Evolutionary conservation across 2,797 vertebrate genomes (phyloP), one percentile per base, ranked within the genome.

Genomic region (Argyrosomus regius): DNA sequence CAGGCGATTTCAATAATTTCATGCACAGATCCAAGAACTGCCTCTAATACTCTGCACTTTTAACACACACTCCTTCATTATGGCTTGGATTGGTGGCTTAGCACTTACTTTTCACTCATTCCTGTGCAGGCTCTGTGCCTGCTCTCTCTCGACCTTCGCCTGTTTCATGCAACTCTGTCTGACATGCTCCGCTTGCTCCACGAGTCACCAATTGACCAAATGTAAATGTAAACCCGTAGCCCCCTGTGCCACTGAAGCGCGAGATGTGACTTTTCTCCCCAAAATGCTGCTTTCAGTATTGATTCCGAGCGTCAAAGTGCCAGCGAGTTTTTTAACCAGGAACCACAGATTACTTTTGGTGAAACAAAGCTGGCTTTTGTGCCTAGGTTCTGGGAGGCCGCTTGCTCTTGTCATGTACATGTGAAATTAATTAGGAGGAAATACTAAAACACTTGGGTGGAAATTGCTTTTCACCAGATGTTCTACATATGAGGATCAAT

Each of bases 391-490:
- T 95, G 93, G 94, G 95, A 95, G 95, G 93, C 95, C 92, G 89
- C 92, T 94, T 90, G 72, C 90, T 93, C 94, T 95, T 95, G 94
- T 96, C 94, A 94, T 94, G 93, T 96, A 95, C 96, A 96, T 96
- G 94, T 96, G 94, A 96, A 96, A 95, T 96, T 96, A 96, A 96
- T 96, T 96, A 96, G 91, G 93, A 96, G 94, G 95, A 96, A 96
- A 96, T 95, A 96, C 95, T 96, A 96, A 96, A 96, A 96, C 94
- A 95, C 95, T 96, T 91, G 91, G 93, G 93, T 96, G 95, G 94
- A 96, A 96, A 96, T 96, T 95, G 93, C 94, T 95, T 95, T 95
- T 95, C 92, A 92, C 95, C 96, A 96, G 95, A 96, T 96, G 95
- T 95, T 95, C 90, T 83, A 82, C 94, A 95, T 95, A 94, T 95